phyloP scores from a whole-genome alignment of 2,113 vertebrate genomes.

The human region GRCh38 chrX:30680501-30681000 shows the following conservation, averaged over 20 bases:
- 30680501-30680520: neutral
- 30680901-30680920: neutral
- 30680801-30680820: neutral
- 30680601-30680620: neutral
- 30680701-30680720: neutral
- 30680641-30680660: neutral
- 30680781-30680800: neutral
- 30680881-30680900: neutral
- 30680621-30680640: neutral
- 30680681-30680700: neutral
- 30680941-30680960: neutral
- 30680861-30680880: neutral
- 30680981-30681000: neutral
- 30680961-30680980: neutral
- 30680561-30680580: neutral
- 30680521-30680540: neutral
- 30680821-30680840: neutral
- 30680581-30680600: neutral
- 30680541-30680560: neutral
- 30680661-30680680: neutral
- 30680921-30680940: slow-evolving; percentile 2
- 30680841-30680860: neutral
- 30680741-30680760: neutral
- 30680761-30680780: neutral
- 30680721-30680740: neutral